Base-by-base conservation (phyloP, 2,888 invertebrate species). In the Lingula anatina region DNA sequence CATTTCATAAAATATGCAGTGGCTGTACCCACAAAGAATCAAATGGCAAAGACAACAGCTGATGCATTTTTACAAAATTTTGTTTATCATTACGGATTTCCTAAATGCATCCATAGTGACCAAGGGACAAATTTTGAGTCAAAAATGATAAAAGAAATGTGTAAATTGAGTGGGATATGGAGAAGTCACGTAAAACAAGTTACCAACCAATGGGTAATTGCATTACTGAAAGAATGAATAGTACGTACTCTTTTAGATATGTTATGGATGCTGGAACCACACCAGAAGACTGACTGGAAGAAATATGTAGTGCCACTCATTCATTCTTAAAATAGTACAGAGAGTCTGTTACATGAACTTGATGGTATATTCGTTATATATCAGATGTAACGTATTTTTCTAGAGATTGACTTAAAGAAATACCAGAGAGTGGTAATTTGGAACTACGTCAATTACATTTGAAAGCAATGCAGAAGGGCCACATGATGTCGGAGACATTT, bases 61-160 rank as follows among this genome's bases (percentile, higher is more conserved):
- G 36, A 25, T 21, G 39, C 37, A 23, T 27, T 50, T 20, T 46
- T 28, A 9, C 25, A 49, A 23, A 36, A 51, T 15, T 51, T 49
- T 40, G 24, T 49, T 3, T 2, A 28, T 12, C 39, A 40, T 21
- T 50, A 50, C 28, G 55, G 50, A 1, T 39, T 55, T 12, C 50
- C 53, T 4, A 21, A 26, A 7, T 25, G 26, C 7, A 5, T 51
- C 9, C 50, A 55, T 44, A 20, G 36, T 9, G 50, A 55, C 36
- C 53, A 55, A 41, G 55, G 53, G 23, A 46, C 44, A 27, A 48
- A 47, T 25, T 54, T 48, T 47, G 45, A 44, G 24, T 40, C 39
- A 12, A 26, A 43, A 39, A 15, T 51, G 1, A 26, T 51, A 5
- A 15, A 25, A 24, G 48, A 44, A 37, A 18, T 52, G n/a, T 49